Percentiles rank a stretch among this genome's conserved stretches.
phyloP scores from a whole-genome alignment of 2,888 invertebrate species.

The Hydropsyche betteni region DNA sequence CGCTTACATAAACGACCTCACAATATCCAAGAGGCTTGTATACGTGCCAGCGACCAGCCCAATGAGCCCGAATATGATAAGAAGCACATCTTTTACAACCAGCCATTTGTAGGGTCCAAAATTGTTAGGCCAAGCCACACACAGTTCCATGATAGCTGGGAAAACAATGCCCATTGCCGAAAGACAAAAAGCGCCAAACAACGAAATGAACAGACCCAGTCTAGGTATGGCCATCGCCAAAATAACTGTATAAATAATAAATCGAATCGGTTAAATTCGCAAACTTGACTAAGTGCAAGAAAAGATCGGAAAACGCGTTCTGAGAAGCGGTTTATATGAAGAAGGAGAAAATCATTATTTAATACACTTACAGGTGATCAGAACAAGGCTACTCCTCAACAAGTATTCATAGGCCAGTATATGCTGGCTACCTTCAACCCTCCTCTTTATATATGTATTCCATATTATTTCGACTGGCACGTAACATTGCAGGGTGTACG shows the following conservation, averaged over 20 bases:
- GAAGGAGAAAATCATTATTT: no score
- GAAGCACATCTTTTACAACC: constrained; percentile 64
- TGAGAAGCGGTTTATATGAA: no score
- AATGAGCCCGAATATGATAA: constrained; percentile 69
- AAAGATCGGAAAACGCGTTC: background rate
- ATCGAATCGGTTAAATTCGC: background rate
- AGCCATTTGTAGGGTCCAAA: constrained; percentile 62
- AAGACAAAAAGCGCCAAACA: constrained; percentile 78
- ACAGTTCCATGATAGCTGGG: constrained; percentile 78
- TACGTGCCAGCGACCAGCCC: constrained; percentile 75
- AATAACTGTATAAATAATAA: constrained; percentile 68
- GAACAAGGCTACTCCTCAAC: constrained; percentile 57
- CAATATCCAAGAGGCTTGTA: constrained; percentile 70
- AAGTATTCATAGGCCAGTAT: constrained; percentile 56
- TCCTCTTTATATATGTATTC: constrained; percentile 60
- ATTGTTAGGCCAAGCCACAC: constrained; percentile 73
- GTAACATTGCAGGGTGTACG: constrained; percentile 82
- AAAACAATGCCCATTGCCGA: constrained; percentile 78
- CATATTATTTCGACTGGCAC: constrained; percentile 81
- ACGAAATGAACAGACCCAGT: constrained; percentile 77
- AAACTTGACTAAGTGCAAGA: no score
- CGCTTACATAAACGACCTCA: constrained; percentile 55
- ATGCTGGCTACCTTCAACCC: constrained; percentile 55
- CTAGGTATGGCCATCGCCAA: constrained; percentile 76
- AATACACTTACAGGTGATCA: constrained; percentile 59